Evolutionary conservation across 2,888 invertebrate genomes (phyloP), one percentile per base, ranked within the genome.

Genomic region (Drosophila mayaguana): DNA sequence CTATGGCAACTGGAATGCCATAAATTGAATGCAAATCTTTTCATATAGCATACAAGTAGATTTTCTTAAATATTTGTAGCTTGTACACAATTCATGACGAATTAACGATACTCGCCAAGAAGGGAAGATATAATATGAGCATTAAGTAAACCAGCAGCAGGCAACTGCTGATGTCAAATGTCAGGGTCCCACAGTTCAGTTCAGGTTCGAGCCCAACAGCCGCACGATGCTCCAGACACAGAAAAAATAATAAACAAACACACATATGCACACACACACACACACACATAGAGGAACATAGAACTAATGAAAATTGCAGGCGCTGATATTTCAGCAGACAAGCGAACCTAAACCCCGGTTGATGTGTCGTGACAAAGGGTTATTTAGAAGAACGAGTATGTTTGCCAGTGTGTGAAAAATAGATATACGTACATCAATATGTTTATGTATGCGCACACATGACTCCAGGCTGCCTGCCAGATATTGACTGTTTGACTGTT

Each of bases 271-370:
- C 9, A 18, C 6, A 6, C 28, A 11, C 11, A 28, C 2, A 28
- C 48, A 65, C 6, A 45, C 2, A 22, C 14, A 45, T 8, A 48
- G 5, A 2, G 28, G 71, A 86, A 75, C 89, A 87, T 81, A 73
- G 67, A 87, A 81, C 75, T 89, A 87, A 89, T 84, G 84, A 89
- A 84, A 76, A 72, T 89, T 81, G 72, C 76, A 81, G 84, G 84
- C 89, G 59, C 45, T 74, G 54, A 51, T 69, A 63, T 65, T 48
- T 22, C 75, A 70, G 42, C 55, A 54, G 46, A 43, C 32, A 46
- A 48, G n/a, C 60, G 63, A 16, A 38, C 20, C 38, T 16, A 38
- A 20, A 67, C 18, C 55, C 68, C 46, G 25, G 56, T 66, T 73
- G 82, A 72, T 79, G 64, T 82, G 72, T 63, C 80, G 60, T 69